Evolutionary conservation across 2,888 invertebrate genomes (phyloP), one percentile per base, ranked within the genome.

Genomic region (Eupsilia transversa): DNA sequence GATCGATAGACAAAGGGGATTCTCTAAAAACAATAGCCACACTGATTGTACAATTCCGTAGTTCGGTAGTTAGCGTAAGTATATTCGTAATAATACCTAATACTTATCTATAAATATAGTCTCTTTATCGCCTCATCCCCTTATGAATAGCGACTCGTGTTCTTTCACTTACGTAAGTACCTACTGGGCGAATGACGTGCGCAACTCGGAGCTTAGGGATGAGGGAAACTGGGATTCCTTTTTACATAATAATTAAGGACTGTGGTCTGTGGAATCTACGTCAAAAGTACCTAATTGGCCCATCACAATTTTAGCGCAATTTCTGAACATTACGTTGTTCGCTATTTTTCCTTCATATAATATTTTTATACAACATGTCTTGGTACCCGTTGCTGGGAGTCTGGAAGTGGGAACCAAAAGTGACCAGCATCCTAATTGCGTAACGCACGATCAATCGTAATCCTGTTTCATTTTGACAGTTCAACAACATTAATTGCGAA

Each of bases 401-500:
- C 65, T 41, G 38, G 49, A 9, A 73, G 6, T 71, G 72, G 14
- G n/a, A 14, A 72, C 33, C 33, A 54, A 71, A 33, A 12, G n/a
- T 60, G 59, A 9, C n/a, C n/a, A n/a, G n/a, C n/a, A n/a, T n/a
- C n/a, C n/a, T n/a, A n/a, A n/a, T n/a, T n/a, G n/a, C n/a, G n/a
- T n/a, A n/a, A n/a, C n/a, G n/a, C n/a, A n/a, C n/a, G n/a, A n/a
- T n/a, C n/a, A n/a, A n/a, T n/a, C n/a, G n/a, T n/a, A n/a, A n/a
- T n/a, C n/a, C n/a, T n/a, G n/a, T n/a, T n/a, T n/a, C n/a, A n/a
- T n/a, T n/a, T n/a, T n/a, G n/a, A n/a, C n/a, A n/a, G n/a, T n/a
- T n/a, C n/a, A n/a, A n/a, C n/a, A n/a, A n/a, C n/a, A n/a, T n/a
- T n/a, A n/a, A n/a, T n/a, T n/a, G n/a, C n/a, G n/a, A n/a, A n/a